Conservation (phyloP, 2,797 vertebrate genomes). For the Acanthurus tractus region DNA sequence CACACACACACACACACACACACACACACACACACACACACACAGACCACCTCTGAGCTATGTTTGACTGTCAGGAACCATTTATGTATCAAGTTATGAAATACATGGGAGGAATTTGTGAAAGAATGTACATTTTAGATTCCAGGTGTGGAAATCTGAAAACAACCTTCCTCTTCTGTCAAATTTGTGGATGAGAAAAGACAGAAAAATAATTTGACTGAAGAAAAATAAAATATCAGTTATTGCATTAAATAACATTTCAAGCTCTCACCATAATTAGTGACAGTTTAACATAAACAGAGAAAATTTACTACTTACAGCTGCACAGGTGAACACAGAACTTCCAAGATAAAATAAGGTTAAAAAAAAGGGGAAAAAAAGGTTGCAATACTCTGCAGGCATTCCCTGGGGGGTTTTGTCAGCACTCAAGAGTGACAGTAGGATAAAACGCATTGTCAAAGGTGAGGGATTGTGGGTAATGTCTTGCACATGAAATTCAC, state of each 20-base stretch:
- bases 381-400: neutral
- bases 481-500: slow-evolving; percentile 27
- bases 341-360: neutral
- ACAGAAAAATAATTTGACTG: neutral
- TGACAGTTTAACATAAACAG: neutral
- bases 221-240: neutral
- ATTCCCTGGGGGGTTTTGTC: slow-evolving; percentile 14
- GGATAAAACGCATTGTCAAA: slow-evolving; percentile 35
- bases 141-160: neutral
- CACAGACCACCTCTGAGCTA: neutral
- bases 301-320: neutral
- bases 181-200: neutral
- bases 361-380: neutral
- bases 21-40: neutral
- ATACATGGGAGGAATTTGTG: neutral
- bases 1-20: neutral
- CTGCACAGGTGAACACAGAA: neutral
- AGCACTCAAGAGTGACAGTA: slow-evolving; percentile 38
- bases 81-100: neutral
- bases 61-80: neutral
- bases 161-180: neutral
- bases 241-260: neutral
- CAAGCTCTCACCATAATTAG: neutral
- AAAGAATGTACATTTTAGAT: neutral
- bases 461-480: slow-evolving; percentile 39